Evolutionary conservation across 2,888 invertebrate genomes (phyloP).

Genomic region (Xanthia togata): DNA sequence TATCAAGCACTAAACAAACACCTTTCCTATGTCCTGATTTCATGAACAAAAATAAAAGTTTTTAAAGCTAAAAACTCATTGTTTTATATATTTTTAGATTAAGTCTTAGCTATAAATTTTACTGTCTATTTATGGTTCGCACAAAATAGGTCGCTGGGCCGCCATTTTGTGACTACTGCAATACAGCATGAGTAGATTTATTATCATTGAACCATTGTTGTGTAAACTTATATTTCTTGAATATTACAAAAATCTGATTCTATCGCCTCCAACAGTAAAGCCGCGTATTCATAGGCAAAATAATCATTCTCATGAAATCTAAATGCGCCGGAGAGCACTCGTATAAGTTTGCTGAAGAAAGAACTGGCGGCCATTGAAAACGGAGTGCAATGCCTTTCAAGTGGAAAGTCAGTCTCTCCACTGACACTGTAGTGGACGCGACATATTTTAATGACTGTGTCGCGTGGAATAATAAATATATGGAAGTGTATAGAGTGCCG

Average conservation of each 20-base stretch:
- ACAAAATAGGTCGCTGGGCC: too few relatives aligned
- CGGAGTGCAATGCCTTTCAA: conserved; percentile 59
- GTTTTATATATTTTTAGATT: too few relatives aligned
- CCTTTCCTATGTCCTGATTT: too few relatives aligned
- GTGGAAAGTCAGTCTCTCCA: conserved; percentile 48
- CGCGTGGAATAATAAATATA: conserved; percentile 40
- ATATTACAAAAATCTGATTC: not conserved
- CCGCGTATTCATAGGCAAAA: conserved; percentile 63
- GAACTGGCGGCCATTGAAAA: conserved; percentile 56
- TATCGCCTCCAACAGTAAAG: conserved; percentile 35
- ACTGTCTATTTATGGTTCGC: too few relatives aligned
- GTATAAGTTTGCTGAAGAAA: conserved; percentile 65
- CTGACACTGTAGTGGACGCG: conserved; percentile 21
- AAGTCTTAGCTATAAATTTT: too few relatives aligned
- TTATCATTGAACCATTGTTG: too few relatives aligned
- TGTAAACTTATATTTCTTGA: not conserved
- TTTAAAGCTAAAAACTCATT: too few relatives aligned
- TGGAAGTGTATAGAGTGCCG: too few relatives aligned
- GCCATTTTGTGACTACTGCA: too few relatives aligned
- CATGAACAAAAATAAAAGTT: too few relatives aligned
- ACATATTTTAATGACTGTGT: conserved; percentile 47
- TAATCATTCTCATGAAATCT: conserved; percentile 64
- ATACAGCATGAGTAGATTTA: too few relatives aligned
- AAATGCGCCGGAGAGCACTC: conserved; percentile 55
- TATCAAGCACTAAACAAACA: too few relatives aligned